Evolutionary conservation across 2,797 vertebrate genomes (phyloP).

Genomic region (Anableps anableps): DNA sequence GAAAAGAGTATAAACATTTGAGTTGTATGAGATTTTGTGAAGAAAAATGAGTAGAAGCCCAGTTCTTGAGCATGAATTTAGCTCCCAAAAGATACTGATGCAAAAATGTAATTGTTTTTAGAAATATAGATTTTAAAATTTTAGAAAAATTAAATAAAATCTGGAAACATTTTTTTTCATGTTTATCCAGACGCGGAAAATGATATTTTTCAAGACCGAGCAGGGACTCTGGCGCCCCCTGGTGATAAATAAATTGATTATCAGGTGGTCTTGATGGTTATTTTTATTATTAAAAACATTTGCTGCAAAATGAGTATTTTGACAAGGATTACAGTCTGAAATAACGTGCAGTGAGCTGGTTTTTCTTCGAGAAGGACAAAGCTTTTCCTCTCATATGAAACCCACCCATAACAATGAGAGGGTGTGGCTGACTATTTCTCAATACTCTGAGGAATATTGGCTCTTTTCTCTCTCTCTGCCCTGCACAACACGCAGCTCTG

Average conservation of each 20-base stretch:
- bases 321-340: not conserved
- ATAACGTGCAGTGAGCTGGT: not conserved
- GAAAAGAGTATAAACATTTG: not conserved
- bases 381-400: conserved; percentile 54
- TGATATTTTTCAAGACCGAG: not conserved
- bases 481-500: conserved; percentile 19
- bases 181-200: not conserved
- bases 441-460: conserved; percentile 61
- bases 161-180: not conserved
- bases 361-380: conserved; percentile 25
- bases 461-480: conserved; percentile 40
- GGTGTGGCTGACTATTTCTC: conserved; percentile 77
- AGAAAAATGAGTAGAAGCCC: not conserved
- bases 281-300: conserved; percentile 3
- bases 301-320: conserved; percentile 14
- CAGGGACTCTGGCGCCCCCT: conserved; percentile 51
- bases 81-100: not conserved
- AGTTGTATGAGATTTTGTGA: not conserved
- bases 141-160: not conserved
- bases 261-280: conserved; percentile 8
- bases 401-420: conserved; percentile 73
- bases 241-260: conserved; percentile 17
- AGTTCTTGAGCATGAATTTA: not conserved
- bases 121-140: not conserved
- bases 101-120: not conserved